A percentile compares a stretch with the other conserved stretches of the same genome.
These are phyloP conservation scores for Orius laevigatus DNA, from an alignment of 1,140 invertebrate genomes.

Conservation along the genomic window DNA sequence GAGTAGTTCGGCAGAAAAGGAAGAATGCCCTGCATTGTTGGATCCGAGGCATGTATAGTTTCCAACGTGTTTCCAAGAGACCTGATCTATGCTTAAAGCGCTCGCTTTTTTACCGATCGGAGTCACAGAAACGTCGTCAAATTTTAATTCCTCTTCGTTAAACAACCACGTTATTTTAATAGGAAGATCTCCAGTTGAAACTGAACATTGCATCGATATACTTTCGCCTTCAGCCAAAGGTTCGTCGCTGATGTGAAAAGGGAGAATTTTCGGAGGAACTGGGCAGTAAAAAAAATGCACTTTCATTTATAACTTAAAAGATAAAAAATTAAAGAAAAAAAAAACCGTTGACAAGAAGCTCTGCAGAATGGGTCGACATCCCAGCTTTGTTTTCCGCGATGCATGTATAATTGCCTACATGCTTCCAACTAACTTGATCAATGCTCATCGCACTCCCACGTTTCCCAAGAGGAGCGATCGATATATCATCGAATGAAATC, in stretches of 20 bases:
- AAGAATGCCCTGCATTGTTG: constrained; percentile 19
- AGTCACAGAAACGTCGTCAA: constrained; percentile 31
- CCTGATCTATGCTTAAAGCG: constrained; percentile 45
- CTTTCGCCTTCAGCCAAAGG: constrained; percentile 30
- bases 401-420: constrained; percentile 48
- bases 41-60: constrained; percentile 22
- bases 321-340: constrained; percentile 37
- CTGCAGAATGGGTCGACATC: constrained; percentile 36
- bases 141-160: constrained; percentile 28
- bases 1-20: constrained; percentile 18
- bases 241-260: constrained; percentile 48
- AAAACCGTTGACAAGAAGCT: constrained; percentile 58
- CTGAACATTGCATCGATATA: constrained; percentile 46
- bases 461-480: constrained; percentile 38
- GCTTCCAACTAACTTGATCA: constrained; percentile 45
- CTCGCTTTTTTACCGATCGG: constrained; percentile 46
- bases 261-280: constrained; percentile 48
- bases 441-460: constrained; percentile 41
- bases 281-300: constrained; percentile 15
- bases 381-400: constrained; percentile 34
- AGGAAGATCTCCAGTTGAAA: constrained; percentile 56
- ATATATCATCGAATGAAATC: constrained; percentile 34
- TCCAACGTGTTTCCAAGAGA: constrained; percentile 27
- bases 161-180: constrained; percentile 50
- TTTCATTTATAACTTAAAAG: neutral